Percentiles rank a stretch among this genome's conserved stretches.
Conservation (phyloP, 2,888 invertebrate species). For the Eudemis profundana region DNA sequence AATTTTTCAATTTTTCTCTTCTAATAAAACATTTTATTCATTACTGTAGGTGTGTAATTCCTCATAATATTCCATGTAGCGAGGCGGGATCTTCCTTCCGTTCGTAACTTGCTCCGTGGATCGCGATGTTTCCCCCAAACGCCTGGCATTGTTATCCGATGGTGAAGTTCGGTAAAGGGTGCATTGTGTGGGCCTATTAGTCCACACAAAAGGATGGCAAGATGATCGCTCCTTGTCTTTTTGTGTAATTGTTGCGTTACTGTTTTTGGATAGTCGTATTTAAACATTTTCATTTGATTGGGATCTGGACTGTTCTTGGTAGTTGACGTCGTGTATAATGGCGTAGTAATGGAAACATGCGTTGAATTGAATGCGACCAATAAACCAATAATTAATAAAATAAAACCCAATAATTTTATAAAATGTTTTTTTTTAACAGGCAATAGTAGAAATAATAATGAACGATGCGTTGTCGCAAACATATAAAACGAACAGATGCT, state of each 20-base stretch:
- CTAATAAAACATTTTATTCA: no score
- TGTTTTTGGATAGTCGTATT: conserved; percentile 15
- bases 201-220: conserved; percentile 48
- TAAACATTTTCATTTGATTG: background rate
- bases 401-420: no score
- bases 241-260: conserved; percentile 42
- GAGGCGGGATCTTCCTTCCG: conserved; percentile 44
- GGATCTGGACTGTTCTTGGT: background rate
- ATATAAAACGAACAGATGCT: no score
- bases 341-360: background rate
- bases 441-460: no score
- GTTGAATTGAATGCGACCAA: no score
- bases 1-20: no score
- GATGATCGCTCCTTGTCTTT: conserved; percentile 39
- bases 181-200: conserved; percentile 48
- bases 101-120: conserved; percentile 53
- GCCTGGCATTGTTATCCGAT: conserved; percentile 66
- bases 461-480: no score
- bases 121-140: conserved; percentile 64
- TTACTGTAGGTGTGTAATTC: background rate
- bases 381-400: no score
- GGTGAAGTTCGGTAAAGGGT: conserved; percentile 71
- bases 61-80: background rate
- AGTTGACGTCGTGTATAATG: background rate
- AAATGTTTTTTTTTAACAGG: no score